Evolutionary conservation across 2,888 invertebrate genomes (phyloP), one percentile per base, ranked within the genome.

Genomic region (Zhuqinia jingwanae): DNA sequence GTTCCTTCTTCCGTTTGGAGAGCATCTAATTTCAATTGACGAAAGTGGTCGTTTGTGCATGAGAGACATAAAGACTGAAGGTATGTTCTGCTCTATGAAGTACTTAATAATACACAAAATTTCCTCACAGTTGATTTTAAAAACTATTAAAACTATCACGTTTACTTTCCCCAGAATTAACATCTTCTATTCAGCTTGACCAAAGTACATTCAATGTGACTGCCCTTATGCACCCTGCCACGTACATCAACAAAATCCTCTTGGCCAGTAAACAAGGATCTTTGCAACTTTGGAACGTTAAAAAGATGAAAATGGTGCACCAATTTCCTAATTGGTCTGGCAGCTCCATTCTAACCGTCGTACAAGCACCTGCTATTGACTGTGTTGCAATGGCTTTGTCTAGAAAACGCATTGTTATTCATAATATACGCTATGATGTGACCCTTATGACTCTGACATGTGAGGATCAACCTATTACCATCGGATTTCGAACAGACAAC

Each of bases 161-260:
- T 5, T 25, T 58, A n/a, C 13, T 50, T 50, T 50, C n/a, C n/a
- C n/a, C 90, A 93, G 93, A 92, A 63, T 78, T 92, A 1, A 92
- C 92, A 89, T 88, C 92, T 81, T 91, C 92, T 76, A 84, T 93
- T 85, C 88, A 91, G 22, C 93, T 94, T 90, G 91, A 94, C 82
- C 93, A 94, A 15, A 92, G 94, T 0, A 93, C 93, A n/a, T 99
- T 99, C 92, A 93, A 95, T 91, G 95, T 99, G 42, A 95, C 96
- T 0, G 94, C 96, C 0, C 89, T 98, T n/a, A 93, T 96, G 83
- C 99, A 99, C 93, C 99, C 99, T 0, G 95, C 95, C 27, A 97
- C 99, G 0, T 99, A 99, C 92, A 92, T 98, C 17, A 99, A 99
- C 92, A 99, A 99, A 92, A 94, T 99, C 87, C 92, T 99, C 36